A percentile compares a stretch with the other conserved stretches of the same genome.
phyloP scores from a whole-genome alignment of 1,140 invertebrate species.

The Glomeris maerens region DNA sequence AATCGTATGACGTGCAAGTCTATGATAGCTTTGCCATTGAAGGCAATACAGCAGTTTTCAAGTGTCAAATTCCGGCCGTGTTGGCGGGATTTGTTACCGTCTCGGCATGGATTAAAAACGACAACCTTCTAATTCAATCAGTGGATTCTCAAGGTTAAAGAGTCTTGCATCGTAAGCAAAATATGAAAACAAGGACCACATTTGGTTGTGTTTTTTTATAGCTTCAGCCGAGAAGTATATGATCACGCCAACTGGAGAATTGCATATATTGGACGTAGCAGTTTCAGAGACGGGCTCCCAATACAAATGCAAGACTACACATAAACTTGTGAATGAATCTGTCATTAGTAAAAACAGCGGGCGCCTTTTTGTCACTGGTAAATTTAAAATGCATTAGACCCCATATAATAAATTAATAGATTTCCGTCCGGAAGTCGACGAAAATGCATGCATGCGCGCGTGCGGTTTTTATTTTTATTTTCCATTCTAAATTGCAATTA shows the following conservation, averaged over 20 bases:
- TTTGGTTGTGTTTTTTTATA: background rate
- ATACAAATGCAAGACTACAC: constrained; percentile 29
- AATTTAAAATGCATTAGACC: too few relatives aligned
- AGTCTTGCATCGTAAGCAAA: background rate
- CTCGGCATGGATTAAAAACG: constrained; percentile 63
- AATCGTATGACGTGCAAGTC: constrained; percentile 72
- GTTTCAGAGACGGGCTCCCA: background rate
- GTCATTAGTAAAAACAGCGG: constrained; percentile 25
- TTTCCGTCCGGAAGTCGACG: too few relatives aligned
- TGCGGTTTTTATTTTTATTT: too few relatives aligned
- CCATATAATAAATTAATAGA: too few relatives aligned
- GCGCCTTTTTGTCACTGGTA: constrained; percentile 29
- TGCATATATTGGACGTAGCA: constrained; percentile 3
- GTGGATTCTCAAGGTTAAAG: background rate
- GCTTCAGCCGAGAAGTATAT: constrained; percentile 1
- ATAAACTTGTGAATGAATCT: constrained; percentile 27
- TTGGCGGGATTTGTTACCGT: constrained; percentile 71
- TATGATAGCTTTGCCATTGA: constrained; percentile 73
- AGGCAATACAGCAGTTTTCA: constrained; percentile 73
- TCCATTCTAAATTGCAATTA: too few relatives aligned
- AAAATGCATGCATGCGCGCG: too few relatives aligned
- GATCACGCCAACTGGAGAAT: constrained; percentile 7
- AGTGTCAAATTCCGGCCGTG: constrained; percentile 80
- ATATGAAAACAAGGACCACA: background rate
- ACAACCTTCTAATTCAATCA: constrained; percentile 61